Percentiles rank a stretch among this genome's conserved stretches.
Evolutionary conservation across 2,113 vertebrate genomes (phyloP).

Genomic region (Ovibos moschatus): DNA sequence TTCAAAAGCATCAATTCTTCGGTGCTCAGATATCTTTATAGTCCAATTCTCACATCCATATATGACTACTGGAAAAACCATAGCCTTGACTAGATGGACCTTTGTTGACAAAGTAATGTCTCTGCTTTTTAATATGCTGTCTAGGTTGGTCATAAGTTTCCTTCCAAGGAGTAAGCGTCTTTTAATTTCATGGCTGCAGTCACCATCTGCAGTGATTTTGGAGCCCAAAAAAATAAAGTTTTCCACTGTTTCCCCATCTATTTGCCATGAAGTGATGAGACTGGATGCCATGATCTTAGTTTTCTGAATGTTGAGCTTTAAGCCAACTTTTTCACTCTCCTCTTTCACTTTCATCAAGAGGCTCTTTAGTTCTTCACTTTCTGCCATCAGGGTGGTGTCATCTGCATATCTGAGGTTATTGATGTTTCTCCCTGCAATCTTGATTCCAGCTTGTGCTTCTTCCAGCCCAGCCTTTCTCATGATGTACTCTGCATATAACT

Average conservation of each 20-base stretch:
- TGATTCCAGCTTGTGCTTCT: not conserved
- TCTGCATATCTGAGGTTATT: not conserved
- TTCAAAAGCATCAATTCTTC: not conserved
- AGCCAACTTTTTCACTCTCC: not conserved
- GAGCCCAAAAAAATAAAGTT: not conserved
- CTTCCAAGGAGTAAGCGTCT: not conserved
- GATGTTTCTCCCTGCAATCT: not conserved
- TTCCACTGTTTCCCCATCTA: not conserved
- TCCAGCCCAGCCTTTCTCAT: not conserved
- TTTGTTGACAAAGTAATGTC: not conserved
- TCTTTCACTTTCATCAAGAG: not conserved
- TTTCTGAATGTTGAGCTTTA: not conserved
- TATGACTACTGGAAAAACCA: not conserved
- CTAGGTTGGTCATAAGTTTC: not conserved
- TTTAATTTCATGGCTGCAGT: not conserved
- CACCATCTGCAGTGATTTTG: not conserved
- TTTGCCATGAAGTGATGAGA: not conserved
- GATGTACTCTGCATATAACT: not conserved
- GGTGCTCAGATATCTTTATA: rapidly evolving
- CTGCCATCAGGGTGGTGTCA: not conserved
- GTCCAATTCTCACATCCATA: not conserved
- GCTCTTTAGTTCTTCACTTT: not conserved
- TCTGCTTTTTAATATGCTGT: not conserved
- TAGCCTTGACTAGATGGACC: not conserved
- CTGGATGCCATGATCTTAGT: not conserved